Percentiles rank a stretch among this genome's conserved stretches.
These are phyloP conservation scores for Latrodectus elegans DNA, from an alignment of 2,888 invertebrate genomes.

Conservation along the genomic window DNA sequence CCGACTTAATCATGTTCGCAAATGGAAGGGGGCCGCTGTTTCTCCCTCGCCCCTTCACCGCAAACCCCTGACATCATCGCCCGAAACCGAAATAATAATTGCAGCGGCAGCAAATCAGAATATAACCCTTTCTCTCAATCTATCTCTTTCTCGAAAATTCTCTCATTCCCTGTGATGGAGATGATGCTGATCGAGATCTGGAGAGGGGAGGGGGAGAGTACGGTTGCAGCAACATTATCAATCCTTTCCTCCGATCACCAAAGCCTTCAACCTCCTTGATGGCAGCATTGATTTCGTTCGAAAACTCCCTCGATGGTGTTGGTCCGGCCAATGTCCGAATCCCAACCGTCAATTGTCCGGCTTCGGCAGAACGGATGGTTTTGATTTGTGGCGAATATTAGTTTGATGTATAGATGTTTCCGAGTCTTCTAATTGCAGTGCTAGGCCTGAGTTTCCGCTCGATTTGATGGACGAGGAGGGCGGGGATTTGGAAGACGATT, in stretches of 20 bases:
- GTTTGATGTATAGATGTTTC: conserved; percentile 68
- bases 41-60: conserved; percentile 22
- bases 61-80: conserved; percentile 18
- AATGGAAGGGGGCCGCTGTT: background rate
- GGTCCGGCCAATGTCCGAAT: background rate
- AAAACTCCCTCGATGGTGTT: background rate
- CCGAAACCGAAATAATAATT: conserved; percentile 61
- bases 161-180: conserved; percentile 23
- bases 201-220: background rate
- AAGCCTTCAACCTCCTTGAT: background rate
- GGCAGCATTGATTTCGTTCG: background rate
- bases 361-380: conserved; percentile 47
- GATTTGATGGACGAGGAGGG: conserved; percentile 58
- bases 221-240: background rate
- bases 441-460: conserved; percentile 42
- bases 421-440: conserved; percentile 60
- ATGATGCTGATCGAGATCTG: conserved; percentile 38
- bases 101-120: conserved; percentile 41
- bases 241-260: background rate
- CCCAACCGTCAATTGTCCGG: conserved; percentile 57
- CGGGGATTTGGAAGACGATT: conserved; percentile 40
- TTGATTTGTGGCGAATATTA: conserved; percentile 65
- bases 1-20: conserved; percentile 55
- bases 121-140: conserved; percentile 10
- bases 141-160: conserved; percentile 3